Conservation (phyloP, 2,797 vertebrate genomes). For the Typhlichthys eigenmanni region DNA sequence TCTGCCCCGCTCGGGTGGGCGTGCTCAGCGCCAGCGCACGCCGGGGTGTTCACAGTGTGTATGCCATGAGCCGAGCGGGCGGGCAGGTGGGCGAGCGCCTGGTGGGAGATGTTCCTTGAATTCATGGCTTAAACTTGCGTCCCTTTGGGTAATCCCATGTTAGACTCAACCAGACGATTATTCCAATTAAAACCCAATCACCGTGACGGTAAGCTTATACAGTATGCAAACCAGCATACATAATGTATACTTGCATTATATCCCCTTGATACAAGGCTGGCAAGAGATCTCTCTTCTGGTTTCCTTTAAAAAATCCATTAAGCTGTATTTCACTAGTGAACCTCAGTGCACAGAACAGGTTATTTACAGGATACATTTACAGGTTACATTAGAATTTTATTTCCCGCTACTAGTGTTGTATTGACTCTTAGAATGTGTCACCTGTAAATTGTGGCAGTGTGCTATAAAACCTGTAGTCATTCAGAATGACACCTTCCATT, state of each 20-base stretch:
- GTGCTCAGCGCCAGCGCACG: constrained; percentile 34
- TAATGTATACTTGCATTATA: not conserved
- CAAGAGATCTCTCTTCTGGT: no score
- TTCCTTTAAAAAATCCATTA: no score
- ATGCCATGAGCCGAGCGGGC: constrained; percentile 15
- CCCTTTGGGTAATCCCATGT: constrained; percentile 15
- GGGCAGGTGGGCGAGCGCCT: constrained; percentile 49
- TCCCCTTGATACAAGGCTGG: no score
- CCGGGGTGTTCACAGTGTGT: not conserved
- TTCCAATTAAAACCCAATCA: constrained; percentile 32
- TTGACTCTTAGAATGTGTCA: no score
- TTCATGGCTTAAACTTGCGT: constrained; percentile 37
- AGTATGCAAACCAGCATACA: not conserved
- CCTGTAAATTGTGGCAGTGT: no score
- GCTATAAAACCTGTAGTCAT: no score
- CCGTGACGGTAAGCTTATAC: not conserved
- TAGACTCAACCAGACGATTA: constrained; percentile 16
- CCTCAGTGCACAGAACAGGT: no score
- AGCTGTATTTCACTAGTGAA: no score
- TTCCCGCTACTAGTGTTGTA: no score
- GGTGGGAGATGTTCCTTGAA: constrained; percentile 24
- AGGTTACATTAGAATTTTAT: no score
- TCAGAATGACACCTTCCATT: no score
- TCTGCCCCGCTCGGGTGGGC: not conserved
- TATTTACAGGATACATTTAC: no score